phyloP scores from a whole-genome alignment of 2,888 invertebrate species.

The Hedya salicella region DNA sequence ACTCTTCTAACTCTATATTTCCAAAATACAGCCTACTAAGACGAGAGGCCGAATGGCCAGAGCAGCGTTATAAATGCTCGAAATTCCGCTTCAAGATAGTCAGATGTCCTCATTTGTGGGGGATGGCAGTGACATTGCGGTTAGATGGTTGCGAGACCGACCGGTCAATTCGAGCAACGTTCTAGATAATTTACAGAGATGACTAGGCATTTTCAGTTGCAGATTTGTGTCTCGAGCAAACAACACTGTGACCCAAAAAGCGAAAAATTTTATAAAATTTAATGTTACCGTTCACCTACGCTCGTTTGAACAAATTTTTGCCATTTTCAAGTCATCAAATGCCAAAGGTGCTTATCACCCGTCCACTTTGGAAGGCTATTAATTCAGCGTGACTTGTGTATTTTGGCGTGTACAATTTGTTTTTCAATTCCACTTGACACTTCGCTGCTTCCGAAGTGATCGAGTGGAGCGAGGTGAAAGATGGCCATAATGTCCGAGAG shows the following conservation, averaged over 20 bases:
- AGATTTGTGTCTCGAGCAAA: slow-evolving; percentile 21
- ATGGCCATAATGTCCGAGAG: slow-evolving; percentile 41
- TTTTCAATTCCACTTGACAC: slow-evolving; percentile 49
- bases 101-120: slow-evolving; percentile 39
- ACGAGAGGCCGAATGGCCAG: slow-evolving; percentile 13
- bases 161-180: slow-evolving; percentile 38
- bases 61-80: slow-evolving; percentile 18
- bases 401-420: slow-evolving; percentile 39
- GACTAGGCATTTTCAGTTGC: slow-evolving; percentile 25
- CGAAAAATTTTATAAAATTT: neutral
- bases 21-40: slow-evolving; percentile 13
- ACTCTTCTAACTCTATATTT: neutral
- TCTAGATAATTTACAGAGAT: slow-evolving; percentile 36
- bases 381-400: slow-evolving; percentile 28
- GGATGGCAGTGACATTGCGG: slow-evolving; percentile 36
- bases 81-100: slow-evolving; percentile 37
- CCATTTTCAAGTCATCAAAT: slow-evolving; percentile 15
- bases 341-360: neutral
- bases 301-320: slow-evolving; percentile 15
- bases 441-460: slow-evolving; percentile 45
- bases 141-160: slow-evolving; percentile 26
- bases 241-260: slow-evolving; percentile 13
- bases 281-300: slow-evolving; percentile 15
- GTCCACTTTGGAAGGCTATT: slow-evolving; percentile 4
- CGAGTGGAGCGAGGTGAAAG: slow-evolving; percentile 49